phyloP scores from a whole-genome alignment of 1,140 invertebrate genomes.

The Eurosta solidaginis region DNA sequence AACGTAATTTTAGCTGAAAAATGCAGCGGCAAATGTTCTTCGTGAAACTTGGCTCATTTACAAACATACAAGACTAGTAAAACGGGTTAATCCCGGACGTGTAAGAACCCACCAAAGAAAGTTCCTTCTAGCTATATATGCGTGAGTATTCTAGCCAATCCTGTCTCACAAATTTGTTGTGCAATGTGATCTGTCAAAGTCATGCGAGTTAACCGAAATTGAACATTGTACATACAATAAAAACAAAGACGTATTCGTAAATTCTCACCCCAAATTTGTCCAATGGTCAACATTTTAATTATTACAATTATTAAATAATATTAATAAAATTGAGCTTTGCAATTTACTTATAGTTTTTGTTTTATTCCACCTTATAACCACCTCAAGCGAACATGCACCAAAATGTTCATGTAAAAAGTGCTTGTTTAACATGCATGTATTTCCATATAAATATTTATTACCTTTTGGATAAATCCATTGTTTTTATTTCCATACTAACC shows the following conservation, averaged over 20 bases:
- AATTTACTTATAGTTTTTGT: slow-evolving; percentile 7
- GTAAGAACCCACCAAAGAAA: slow-evolving; percentile 98
- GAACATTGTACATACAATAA: slow-evolving; percentile 8
- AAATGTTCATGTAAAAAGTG: background rate
- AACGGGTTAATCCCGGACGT: slow-evolving; percentile 92
- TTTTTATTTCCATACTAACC: background rate
- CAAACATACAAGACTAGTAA: slow-evolving; percentile 98
- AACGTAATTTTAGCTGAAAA: slow-evolving; percentile 82
- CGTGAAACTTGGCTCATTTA: slow-evolving; percentile 99
- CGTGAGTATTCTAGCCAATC: slow-evolving; percentile 74
- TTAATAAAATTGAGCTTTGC: slow-evolving; percentile 9
- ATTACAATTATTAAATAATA: background rate
- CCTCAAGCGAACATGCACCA: slow-evolving; percentile 9
- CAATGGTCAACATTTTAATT: background rate
- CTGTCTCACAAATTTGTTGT: slow-evolving; percentile 11
- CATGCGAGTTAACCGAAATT: slow-evolving; percentile 1
- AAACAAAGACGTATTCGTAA: background rate
- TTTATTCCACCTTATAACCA: background rate
- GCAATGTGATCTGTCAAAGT: slow-evolving; percentile 21
- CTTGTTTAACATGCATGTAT: slow-evolving; percentile 5
- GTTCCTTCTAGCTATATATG: slow-evolving; percentile 98
- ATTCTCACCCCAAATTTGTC: background rate
- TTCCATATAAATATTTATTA: background rate
- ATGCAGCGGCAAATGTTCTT: slow-evolving; percentile 98
- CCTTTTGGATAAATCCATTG: background rate